Conservation (phyloP, 2,113 vertebrate genomes). For the Muntiacus muntjak region DNA sequence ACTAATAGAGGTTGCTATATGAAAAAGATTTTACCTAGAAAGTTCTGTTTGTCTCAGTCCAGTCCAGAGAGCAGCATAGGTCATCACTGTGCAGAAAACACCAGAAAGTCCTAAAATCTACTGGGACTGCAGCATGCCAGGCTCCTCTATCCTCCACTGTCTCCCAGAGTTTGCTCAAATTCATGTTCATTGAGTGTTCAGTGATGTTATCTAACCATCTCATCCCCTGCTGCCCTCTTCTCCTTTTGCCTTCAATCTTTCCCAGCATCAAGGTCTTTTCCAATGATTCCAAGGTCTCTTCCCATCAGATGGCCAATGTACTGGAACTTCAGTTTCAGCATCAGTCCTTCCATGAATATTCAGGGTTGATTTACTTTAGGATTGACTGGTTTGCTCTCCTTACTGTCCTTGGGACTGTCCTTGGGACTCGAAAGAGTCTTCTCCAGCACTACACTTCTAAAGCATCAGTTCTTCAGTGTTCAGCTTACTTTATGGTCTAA, state of each 20-base stretch:
- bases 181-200: neutral
- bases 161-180: neutral
- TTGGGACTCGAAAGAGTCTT: neutral
- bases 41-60: neutral
- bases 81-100: neutral
- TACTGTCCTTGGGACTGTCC: neutral
- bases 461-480: neutral
- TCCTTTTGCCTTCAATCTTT: neutral
- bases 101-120: neutral
- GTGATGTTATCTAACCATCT: neutral
- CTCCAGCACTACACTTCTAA: neutral
- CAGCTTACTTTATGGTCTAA: neutral
- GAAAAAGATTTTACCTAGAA: neutral
- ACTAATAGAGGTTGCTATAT: neutral
- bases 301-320: neutral
- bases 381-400: neutral
- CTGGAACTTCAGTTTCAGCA: neutral
- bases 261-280: neutral
- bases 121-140: neutral
- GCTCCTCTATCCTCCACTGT: neutral
- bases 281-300: neutral
- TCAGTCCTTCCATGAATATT: neutral
- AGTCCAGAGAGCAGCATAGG: neutral
- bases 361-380: neutral
- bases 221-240: neutral